Conservation (phyloP, 2,797 vertebrate genomes). For the Poeciliopsis paucimaculata region DNA sequence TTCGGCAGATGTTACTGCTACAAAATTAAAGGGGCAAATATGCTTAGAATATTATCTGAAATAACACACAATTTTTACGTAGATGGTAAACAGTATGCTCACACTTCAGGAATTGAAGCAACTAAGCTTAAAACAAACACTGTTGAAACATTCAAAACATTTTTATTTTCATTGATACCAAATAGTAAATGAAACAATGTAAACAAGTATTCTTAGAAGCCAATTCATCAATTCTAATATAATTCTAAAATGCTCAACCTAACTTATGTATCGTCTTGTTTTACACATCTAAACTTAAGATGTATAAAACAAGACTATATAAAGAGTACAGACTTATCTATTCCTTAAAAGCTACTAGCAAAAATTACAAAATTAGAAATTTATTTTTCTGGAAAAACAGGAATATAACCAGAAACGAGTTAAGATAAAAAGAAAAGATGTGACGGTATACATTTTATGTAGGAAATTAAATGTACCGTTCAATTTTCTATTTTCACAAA, state of each 20-base stretch:
- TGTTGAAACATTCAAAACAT: not conserved
- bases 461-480: slow-evolving; percentile 7
- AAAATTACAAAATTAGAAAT: not conserved
- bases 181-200: not conserved
- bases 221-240: not conserved
- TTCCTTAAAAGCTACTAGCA: not conserved
- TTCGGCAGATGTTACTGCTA: not conserved
- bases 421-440: not conserved
- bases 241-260: not conserved
- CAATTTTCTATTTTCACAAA: slow-evolving; percentile 5
- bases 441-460: not conserved
- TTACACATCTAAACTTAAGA: not conserved
- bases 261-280: not conserved
- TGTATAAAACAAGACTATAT: too few relatives aligned
- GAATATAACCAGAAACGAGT: not conserved
- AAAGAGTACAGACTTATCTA: not conserved
- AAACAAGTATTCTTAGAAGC: not conserved
- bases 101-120: not conserved
- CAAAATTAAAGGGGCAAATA: not conserved
- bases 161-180: not conserved
- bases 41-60: not conserved
- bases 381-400: not conserved
- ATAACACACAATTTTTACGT: not conserved
- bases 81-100: not conserved
- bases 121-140: not conserved